These are phyloP conservation scores for Channallabes apus DNA, from an alignment of 2,797 vertebrate species.

Conservation along the genomic window DNA sequence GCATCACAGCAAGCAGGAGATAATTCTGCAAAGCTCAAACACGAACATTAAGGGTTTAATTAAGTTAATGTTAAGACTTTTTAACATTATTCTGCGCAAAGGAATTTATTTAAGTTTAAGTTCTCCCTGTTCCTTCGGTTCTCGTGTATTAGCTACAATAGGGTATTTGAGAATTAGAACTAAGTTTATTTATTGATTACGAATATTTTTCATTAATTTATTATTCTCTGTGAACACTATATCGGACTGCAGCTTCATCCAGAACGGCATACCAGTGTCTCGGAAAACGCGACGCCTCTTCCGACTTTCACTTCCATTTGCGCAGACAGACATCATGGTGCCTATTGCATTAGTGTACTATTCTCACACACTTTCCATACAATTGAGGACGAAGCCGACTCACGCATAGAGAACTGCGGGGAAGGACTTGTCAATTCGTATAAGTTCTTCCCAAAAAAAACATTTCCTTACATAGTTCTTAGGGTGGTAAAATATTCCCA, in stretches of 20 bases:
- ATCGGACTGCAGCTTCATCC: neutral
- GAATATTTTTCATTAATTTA: neutral
- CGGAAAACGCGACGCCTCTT: neutral
- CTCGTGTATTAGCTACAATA: neutral
- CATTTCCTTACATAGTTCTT: neutral
- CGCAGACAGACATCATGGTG: neutral
- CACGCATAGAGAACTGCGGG: neutral
- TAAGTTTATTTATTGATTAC: neutral
- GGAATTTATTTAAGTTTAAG: neutral
- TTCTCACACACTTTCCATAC: neutral
- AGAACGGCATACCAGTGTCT: neutral
- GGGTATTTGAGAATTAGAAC: neutral
- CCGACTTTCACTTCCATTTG: slow-evolving; percentile 5
- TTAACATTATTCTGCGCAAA: neutral
- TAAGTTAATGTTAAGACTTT: no score
- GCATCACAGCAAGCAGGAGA: neutral
- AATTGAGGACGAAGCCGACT: neutral
- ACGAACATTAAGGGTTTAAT: no score
- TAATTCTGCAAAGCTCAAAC: neutral
- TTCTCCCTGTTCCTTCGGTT: neutral
- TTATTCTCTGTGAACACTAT: neutral
- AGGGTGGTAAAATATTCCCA: neutral
- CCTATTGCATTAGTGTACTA: neutral
- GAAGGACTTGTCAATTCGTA: neutral
- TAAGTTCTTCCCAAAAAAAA: neutral